These are phyloP conservation scores for Atlantisia rogersi DNA, from an alignment of 2,113 vertebrate species.

Conservation along the genomic window DNA sequence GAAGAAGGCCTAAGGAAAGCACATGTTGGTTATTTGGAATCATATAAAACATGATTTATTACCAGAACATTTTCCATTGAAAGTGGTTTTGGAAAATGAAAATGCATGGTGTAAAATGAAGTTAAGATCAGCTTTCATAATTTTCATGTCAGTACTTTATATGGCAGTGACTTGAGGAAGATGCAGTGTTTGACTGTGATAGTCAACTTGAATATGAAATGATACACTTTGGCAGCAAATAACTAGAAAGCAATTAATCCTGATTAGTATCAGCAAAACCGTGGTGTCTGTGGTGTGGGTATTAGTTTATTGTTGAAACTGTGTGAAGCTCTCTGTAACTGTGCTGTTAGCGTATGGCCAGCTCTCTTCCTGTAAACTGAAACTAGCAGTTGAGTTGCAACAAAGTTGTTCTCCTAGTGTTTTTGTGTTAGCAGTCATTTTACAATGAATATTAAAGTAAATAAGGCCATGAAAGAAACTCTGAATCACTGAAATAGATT, in stretches of 20 bases:
- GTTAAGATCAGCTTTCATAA: neutral
- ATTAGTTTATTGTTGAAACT: neutral
- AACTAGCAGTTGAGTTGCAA: neutral
- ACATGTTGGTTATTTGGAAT: neutral
- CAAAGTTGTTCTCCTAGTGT: neutral
- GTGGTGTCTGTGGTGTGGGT: neutral
- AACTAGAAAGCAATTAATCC: neutral
- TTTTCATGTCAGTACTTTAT: neutral
- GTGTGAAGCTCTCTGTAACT: neutral
- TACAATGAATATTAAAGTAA: neutral
- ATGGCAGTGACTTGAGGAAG: neutral
- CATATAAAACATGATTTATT: neutral
- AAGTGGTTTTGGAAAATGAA: neutral
- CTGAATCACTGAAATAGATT: too few species aligned
- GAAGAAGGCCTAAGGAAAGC: neutral
- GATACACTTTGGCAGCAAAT: neutral
- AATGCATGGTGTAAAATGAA: neutral
- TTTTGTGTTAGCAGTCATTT: neutral
- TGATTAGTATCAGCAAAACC: neutral
- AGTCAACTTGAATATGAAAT: neutral
- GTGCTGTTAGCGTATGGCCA: neutral
- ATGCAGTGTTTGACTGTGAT: neutral
- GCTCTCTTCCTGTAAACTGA: neutral
- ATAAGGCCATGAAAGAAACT: neutral
- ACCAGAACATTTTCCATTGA: neutral